phyloP scores from a whole-genome alignment of 2,113 vertebrate genomes.

The Oncorhynchus masou region DNA sequence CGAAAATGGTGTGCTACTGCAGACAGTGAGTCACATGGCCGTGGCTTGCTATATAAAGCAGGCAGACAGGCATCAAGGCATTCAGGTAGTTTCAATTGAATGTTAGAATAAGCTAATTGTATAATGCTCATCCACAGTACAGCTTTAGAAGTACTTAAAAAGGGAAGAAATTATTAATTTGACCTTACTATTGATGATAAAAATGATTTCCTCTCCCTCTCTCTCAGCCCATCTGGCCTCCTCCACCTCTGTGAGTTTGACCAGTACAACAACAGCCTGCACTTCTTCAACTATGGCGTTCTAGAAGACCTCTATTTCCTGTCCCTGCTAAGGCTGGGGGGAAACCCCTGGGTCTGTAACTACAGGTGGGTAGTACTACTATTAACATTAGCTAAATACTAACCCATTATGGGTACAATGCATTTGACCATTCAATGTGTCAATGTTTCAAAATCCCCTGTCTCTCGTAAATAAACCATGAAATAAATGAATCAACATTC shows the following conservation, averaged over 20 bases:
- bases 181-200: too few relatives aligned
- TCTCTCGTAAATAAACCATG: neutral
- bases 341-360: slow-evolving; percentile 67
- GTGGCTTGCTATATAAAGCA: too few relatives aligned
- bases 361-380: slow-evolving; percentile 56
- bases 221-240: slow-evolving; percentile 56
- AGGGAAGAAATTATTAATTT: too few relatives aligned
- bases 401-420: neutral
- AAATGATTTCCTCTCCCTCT: neutral
- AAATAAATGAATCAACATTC: neutral
- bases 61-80: too few relatives aligned
- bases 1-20: too few relatives aligned
- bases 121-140: too few relatives aligned
- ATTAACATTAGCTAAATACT: too few relatives aligned
- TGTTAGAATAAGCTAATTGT: too few relatives aligned
- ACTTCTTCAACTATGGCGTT: slow-evolving; percentile 59
- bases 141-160: too few relatives aligned
- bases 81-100: too few relatives aligned
- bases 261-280: slow-evolving; percentile 56
- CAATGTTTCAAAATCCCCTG: neutral
- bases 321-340: slow-evolving; percentile 55
- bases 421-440: neutral
- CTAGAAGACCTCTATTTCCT: slow-evolving; percentile 71
- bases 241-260: slow-evolving; percentile 64
- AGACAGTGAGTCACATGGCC: too few relatives aligned